These are phyloP conservation scores for Bugulina stolonifera DNA, from an alignment of 2,888 invertebrate species.

Conservation along the genomic window DNA sequence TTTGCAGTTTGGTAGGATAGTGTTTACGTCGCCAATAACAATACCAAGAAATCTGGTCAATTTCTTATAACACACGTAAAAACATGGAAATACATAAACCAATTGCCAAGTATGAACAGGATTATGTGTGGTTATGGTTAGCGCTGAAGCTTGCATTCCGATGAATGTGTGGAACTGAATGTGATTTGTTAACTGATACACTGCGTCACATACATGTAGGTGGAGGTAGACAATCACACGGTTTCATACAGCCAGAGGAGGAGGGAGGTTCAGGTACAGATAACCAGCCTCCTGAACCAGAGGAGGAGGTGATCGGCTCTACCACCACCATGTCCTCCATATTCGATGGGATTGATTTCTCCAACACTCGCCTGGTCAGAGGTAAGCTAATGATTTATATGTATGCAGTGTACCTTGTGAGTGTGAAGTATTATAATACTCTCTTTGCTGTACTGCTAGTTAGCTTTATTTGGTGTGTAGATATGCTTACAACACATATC, in stretches of 20 bases:
- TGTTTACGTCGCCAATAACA: not conserved
- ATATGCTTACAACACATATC: too few relatives aligned
- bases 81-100: too few relatives aligned
- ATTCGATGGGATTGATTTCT: not conserved
- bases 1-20: not conserved
- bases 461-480: too few relatives aligned
- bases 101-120: not conserved
- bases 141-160: not conserved
- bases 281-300: not conserved
- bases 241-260: not conserved
- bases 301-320: not conserved
- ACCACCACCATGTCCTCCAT: not conserved
- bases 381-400: too few relatives aligned
- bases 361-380: not conserved
- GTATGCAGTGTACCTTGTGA: too few relatives aligned
- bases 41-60: too few relatives aligned
- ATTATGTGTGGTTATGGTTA: not conserved
- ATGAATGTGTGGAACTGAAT: too few relatives aligned
- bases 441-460: too few relatives aligned
- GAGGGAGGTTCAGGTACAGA: conserved; percentile 6
- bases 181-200: too few relatives aligned
- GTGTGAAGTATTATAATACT: too few relatives aligned
- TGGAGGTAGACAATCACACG: not conserved
- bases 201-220: too few relatives aligned
- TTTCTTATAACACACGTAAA: too few relatives aligned